A percentile compares a stretch with the other conserved stretches of the same genome.
Evolutionary conservation across 2,888 invertebrate species (phyloP).

Genomic region (Aporophyla nigra): DNA sequence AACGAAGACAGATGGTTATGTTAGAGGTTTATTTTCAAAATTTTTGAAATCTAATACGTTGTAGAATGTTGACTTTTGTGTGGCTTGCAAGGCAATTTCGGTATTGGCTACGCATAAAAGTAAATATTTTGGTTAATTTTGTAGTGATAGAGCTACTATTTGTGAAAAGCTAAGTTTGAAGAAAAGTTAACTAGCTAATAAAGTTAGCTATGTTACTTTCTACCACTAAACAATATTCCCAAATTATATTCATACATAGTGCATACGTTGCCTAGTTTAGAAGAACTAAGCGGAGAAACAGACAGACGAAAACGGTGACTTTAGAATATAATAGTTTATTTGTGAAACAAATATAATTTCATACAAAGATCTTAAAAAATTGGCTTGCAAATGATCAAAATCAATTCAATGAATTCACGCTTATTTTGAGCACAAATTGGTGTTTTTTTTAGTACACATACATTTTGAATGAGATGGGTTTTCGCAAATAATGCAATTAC

Average conservation of each 20-base stretch:
- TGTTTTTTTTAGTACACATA: too few relatives aligned
- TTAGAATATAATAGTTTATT: too few relatives aligned
- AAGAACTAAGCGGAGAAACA: too few relatives aligned
- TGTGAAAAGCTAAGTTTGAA: neutral
- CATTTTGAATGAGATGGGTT: too few relatives aligned
- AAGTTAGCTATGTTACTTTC: neutral
- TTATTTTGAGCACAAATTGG: too few relatives aligned
- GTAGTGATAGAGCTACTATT: neutral
- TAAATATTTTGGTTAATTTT: neutral
- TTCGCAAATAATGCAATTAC: too few relatives aligned
- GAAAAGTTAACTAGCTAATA: neutral
- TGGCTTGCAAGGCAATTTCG: neutral
- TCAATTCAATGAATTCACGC: too few relatives aligned
- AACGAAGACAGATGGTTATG: conserved; percentile 24
- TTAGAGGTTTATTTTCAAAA: neutral
- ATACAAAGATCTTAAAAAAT: too few relatives aligned
- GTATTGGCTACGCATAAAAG: neutral
- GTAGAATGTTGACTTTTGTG: neutral
- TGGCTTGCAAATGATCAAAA: too few relatives aligned
- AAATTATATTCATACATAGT: neutral
- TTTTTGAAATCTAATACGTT: neutral
- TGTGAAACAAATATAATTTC: too few relatives aligned
- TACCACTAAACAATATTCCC: neutral
- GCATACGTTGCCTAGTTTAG: too few relatives aligned
- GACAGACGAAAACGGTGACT: too few relatives aligned